Evolutionary conservation across 1,140 invertebrate genomes (phyloP).

Genomic region (Drosophila erecta): DNA sequence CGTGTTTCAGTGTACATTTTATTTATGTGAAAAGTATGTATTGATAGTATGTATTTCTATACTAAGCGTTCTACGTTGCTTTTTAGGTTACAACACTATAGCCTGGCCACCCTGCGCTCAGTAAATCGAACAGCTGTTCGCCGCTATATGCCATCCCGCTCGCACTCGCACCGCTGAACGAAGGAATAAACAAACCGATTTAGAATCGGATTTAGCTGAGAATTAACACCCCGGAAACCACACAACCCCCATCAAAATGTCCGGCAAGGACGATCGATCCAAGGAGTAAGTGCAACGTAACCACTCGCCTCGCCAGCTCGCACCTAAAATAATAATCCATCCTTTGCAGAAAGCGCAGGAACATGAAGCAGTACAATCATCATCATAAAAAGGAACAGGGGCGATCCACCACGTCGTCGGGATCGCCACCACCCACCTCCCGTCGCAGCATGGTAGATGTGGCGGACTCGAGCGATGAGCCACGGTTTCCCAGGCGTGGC

Average conservation of each 20-base stretch:
- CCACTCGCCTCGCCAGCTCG: not conserved
- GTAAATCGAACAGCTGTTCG: not conserved
- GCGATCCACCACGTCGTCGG: constrained; percentile 67
- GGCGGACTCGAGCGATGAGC: constrained; percentile 80
- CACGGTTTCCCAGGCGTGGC: constrained; percentile 57
- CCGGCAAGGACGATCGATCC: constrained; percentile 80
- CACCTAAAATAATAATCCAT: not conserved
- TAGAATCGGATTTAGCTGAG: constrained; percentile 3
- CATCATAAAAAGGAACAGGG: constrained; percentile 52
- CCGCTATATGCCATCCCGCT: not conserved
- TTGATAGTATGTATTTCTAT: no score
- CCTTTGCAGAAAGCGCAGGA: constrained; percentile 62
- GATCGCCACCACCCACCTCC: constrained; percentile 53
- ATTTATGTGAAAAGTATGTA: no score
- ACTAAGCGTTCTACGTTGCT: no score
- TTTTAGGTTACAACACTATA: not conserved
- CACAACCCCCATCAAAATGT: constrained; percentile 43
- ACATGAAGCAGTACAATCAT: constrained; percentile 73
- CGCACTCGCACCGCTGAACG: not conserved
- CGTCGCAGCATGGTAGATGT: constrained; percentile 75
- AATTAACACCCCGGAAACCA: constrained; percentile 27
- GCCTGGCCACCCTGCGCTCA: not conserved
- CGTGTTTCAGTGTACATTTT: not conserved
- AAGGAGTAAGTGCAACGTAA: constrained; percentile 74
- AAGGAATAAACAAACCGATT: constrained; percentile 23